Evolutionary conservation across 2,888 invertebrate species (phyloP).

Genomic region (Bombylius discolor): DNA sequence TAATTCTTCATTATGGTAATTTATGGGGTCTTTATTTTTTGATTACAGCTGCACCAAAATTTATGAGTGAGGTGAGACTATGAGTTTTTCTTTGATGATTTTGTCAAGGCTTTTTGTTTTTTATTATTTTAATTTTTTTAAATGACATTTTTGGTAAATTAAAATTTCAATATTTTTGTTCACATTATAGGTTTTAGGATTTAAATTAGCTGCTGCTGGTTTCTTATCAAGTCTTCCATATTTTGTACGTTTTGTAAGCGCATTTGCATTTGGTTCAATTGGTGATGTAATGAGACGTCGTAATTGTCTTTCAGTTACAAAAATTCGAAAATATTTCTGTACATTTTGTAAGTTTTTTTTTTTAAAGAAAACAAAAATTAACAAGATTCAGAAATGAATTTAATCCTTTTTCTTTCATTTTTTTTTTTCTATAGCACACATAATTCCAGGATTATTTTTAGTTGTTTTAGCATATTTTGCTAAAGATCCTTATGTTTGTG

Average conservation of each 20-base stretch:
- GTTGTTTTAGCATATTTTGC: conserved; percentile 46
- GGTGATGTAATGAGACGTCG: conserved; percentile 49
- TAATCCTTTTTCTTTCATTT: not conserved
- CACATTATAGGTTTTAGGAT: conserved; percentile 43
- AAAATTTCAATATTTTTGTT: not conserved
- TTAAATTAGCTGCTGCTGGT: conserved; percentile 57
- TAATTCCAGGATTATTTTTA: conserved; percentile 45
- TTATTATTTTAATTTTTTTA: too few species aligned
- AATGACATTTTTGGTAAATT: not conserved
- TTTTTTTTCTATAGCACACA: conserved; percentile 36
- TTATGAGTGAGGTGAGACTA: conserved; percentile 46
- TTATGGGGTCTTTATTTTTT: conserved; percentile 64
- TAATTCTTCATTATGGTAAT: conserved; percentile 58
- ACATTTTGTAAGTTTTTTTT: conserved; percentile 49
- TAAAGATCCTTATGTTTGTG: conserved; percentile 47
- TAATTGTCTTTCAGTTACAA: conserved; percentile 38
- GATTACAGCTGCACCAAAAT: conserved; percentile 63
- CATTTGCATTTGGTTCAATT: conserved; percentile 55
- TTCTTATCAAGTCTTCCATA: conserved; percentile 57
- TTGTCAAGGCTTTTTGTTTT: too few species aligned
- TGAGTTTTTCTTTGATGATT: too few species aligned
- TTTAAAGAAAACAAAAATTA: too few species aligned
- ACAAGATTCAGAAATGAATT: not conserved
- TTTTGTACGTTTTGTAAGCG: conserved; percentile 51
- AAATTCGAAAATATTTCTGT: conserved; percentile 52